Percentiles rank a stretch among this genome's conserved stretches.
These are phyloP conservation scores for Graptemys geographica DNA, from an alignment of 2,797 vertebrate species.

Conservation along the genomic window DNA sequence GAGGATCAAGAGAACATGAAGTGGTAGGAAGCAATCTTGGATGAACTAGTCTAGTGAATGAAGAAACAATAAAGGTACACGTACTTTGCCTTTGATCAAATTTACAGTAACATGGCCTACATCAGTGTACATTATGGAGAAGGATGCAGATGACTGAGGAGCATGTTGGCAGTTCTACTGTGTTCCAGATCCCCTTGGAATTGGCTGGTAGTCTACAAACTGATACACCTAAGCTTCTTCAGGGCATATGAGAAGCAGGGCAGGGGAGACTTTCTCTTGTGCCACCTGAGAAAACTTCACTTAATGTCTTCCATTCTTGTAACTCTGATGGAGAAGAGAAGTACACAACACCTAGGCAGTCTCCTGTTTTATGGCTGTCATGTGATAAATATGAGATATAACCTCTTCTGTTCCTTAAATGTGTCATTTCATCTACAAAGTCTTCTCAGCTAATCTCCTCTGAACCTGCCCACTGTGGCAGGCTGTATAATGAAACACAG, in stretches of 20 bases:
- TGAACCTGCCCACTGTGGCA: background rate
- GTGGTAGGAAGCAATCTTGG: background rate
- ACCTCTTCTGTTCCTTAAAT: background rate
- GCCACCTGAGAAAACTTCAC: background rate
- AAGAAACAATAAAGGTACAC: background rate
- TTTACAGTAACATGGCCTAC: background rate
- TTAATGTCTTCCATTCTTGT: background rate
- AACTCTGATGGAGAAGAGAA: background rate
- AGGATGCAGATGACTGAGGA: background rate
- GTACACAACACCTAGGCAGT: background rate
- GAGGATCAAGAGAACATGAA: background rate
- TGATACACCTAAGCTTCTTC: accelerated
- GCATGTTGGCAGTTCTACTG: background rate
- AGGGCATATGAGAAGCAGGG: background rate
- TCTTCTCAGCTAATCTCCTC: background rate
- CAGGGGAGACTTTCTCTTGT: background rate
- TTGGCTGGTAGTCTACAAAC: background rate
- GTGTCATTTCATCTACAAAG: background rate
- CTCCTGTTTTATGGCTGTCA: background rate
- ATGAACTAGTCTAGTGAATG: background rate
- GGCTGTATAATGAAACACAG: background rate
- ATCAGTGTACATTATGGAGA: background rate
- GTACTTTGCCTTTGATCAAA: background rate
- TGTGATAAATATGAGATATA: background rate
- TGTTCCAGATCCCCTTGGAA: background rate